Evolutionary conservation across 2,797 vertebrate species (phyloP).

Genomic region (Malacoctenus gilli): DNA sequence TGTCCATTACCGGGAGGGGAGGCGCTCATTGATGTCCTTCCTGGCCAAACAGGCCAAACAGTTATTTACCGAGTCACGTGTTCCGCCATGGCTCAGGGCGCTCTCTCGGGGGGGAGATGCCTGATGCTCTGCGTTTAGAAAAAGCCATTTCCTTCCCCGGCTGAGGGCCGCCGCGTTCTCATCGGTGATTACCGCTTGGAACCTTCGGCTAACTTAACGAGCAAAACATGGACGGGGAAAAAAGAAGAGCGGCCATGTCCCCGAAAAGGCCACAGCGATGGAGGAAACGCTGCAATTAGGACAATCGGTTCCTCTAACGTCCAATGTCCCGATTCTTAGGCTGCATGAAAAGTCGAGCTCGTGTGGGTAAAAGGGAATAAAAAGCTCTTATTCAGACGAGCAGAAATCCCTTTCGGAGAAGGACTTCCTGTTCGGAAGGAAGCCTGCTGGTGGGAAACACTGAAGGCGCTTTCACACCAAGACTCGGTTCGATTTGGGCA

Average conservation of each 20-base stretch:
- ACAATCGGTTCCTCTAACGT: slow-evolving; percentile 1
- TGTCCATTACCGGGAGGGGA: slow-evolving; percentile 27
- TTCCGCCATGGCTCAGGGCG: slow-evolving; percentile 37
- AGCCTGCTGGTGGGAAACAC: too few relatives aligned
- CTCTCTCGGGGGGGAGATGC: slow-evolving; percentile 34
- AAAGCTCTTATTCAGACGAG: not conserved
- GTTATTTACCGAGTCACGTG: slow-evolving; percentile 46
- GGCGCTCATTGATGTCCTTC: slow-evolving; percentile 27
- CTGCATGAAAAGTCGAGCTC: not conserved
- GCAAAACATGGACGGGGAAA: slow-evolving; percentile 8
- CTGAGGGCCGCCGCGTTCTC: not conserved
- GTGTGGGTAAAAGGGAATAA: slow-evolving; percentile 3
- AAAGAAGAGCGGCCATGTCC: not conserved
- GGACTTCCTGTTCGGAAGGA: too few relatives aligned
- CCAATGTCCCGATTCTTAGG: slow-evolving; percentile 9
- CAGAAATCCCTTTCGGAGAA: too few relatives aligned
- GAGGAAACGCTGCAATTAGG: not conserved
- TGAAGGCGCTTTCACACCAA: too few relatives aligned
- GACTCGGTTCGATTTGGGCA: too few relatives aligned
- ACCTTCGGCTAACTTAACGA: slow-evolving; percentile 19
- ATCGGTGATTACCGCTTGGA: slow-evolving; percentile 12
- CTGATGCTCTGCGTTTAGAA: slow-evolving; percentile 34
- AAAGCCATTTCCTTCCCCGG: slow-evolving; percentile 46
- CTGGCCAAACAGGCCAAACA: slow-evolving; percentile 16
- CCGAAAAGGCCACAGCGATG: not conserved